phyloP scores from a whole-genome alignment of 35 echinoderm and acorn worm species.

The Patiria miniata region DNA sequence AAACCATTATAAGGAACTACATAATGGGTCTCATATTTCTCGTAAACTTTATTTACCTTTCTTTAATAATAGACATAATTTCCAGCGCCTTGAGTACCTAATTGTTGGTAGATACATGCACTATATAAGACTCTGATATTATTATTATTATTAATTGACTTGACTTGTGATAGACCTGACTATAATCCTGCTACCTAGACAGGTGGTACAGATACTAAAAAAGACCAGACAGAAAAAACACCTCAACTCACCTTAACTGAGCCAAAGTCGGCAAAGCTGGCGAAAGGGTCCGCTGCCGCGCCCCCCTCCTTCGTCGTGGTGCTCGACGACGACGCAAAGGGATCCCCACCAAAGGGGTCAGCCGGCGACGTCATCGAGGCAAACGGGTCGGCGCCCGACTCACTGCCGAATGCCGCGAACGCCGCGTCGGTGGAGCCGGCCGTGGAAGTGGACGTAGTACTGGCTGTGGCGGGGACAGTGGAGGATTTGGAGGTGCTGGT shows the following conservation, averaged over 20 bases:
- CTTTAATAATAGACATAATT: too few relatives aligned
- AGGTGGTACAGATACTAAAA: too few relatives aligned
- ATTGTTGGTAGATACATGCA: too few relatives aligned
- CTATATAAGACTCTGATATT: too few relatives aligned
- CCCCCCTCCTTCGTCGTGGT: conserved; percentile 29
- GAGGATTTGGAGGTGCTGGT: conserved; percentile 2
- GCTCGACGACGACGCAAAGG: conserved; percentile 54
- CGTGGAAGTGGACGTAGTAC: conserved; percentile 31
- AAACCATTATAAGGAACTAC: too few relatives aligned
- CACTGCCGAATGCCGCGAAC: conserved; percentile 38
- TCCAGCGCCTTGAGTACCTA: too few relatives aligned
- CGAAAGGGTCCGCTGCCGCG: conserved; percentile 63
- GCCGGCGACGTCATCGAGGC: conserved; percentile 33
- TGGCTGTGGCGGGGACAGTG: background rate
- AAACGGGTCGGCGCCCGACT: conserved; percentile 69
- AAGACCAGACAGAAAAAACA: background rate
- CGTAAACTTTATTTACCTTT: too few relatives aligned
- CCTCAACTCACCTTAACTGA: conserved; percentile 62
- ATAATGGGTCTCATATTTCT: too few relatives aligned
- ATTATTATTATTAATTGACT: too few relatives aligned
- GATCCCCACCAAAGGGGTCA: conserved; percentile 58
- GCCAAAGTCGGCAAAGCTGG: conserved; percentile 92
- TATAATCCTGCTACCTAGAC: too few relatives aligned
- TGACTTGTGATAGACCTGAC: too few relatives aligned
- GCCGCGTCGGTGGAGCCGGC: conserved; percentile 33